phyloP scores from a whole-genome alignment of 2,888 invertebrate species.

The Ligdia adustata region DNA sequence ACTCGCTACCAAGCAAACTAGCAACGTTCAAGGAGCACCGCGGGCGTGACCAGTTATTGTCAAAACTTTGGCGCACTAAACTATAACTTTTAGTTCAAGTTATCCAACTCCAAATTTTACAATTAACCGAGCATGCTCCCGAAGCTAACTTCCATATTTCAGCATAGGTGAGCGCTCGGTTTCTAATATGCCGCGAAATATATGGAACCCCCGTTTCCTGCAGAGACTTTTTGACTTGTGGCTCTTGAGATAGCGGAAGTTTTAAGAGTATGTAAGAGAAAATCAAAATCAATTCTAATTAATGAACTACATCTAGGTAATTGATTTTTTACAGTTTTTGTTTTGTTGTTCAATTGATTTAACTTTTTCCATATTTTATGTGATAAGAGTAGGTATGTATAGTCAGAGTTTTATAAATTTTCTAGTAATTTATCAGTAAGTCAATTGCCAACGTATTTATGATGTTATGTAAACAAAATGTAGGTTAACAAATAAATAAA shows the following conservation, averaged over 20 bases:
- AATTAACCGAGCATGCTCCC: slow-evolving; percentile 64
- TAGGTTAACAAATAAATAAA: too few relatives aligned
- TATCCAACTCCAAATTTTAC: slow-evolving; percentile 69
- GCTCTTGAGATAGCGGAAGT: slow-evolving; percentile 40
- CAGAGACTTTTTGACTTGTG: slow-evolving; percentile 52
- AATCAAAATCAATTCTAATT: too few relatives aligned
- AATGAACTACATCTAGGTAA: too few relatives aligned
- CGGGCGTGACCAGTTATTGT: slow-evolving; percentile 52
- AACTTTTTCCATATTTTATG: too few relatives aligned
- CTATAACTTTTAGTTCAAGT: slow-evolving; percentile 49
- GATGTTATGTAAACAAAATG: too few relatives aligned
- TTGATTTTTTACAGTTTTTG: too few relatives aligned
- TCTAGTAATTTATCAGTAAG: too few relatives aligned
- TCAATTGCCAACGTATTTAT: too few relatives aligned
- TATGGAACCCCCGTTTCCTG: slow-evolving; percentile 58
- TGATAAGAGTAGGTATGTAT: too few relatives aligned
- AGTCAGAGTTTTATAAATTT: too few relatives aligned
- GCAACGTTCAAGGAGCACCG: slow-evolving; percentile 27
- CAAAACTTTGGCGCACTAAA: slow-evolving; percentile 48
- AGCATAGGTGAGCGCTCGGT: slow-evolving; percentile 63
- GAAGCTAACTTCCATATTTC: slow-evolving; percentile 62
- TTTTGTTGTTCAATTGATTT: too few relatives aligned
- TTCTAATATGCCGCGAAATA: slow-evolving; percentile 66
- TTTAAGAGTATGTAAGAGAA: too few relatives aligned
- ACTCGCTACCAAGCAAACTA: slow-evolving; percentile 34